phyloP scores from a whole-genome alignment of 2,113 vertebrate species.

The Pongo pygmaeus region DNA sequence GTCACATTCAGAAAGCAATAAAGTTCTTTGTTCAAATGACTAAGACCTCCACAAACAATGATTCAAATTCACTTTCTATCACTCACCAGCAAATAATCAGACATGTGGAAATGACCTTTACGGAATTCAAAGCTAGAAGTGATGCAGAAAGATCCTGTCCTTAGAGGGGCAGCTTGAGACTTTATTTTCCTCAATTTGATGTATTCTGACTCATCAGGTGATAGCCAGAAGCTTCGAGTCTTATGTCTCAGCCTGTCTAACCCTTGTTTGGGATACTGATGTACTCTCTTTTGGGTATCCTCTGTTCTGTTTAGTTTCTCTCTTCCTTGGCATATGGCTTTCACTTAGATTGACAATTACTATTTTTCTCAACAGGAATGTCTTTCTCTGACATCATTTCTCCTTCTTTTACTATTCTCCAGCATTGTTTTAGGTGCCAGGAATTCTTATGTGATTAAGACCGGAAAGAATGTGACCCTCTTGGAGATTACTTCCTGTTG shows the following conservation, averaged over 20 bases:
- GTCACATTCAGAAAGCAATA: not conserved
- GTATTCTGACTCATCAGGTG: not conserved
- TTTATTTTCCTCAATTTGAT: not conserved
- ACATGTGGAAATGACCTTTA: not conserved
- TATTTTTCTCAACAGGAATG: not conserved
- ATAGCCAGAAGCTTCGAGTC: not conserved
- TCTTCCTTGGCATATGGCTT: not conserved
- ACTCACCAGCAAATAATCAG: not conserved
- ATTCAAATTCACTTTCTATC: not conserved
- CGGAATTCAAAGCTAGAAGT: not conserved
- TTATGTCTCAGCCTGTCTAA: not conserved
- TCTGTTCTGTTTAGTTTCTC: not conserved
- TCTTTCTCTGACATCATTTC: not conserved
- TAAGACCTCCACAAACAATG: not conserved
- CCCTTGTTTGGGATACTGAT: no score
- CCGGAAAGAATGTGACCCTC: not conserved
- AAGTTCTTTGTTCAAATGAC: not conserved
- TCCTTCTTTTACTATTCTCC: not conserved
- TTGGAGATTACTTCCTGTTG: not conserved
- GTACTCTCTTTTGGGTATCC: not conserved
- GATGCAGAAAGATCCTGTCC: not conserved
- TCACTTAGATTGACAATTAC: not conserved
- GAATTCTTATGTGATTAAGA: not conserved
- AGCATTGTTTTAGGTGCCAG: not conserved
- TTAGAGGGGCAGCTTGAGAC: not conserved